Evolutionary conservation across 2,113 vertebrate species (phyloP), one percentile per base, ranked within the genome.

Genomic region (Leucopsar rothschildi): DNA sequence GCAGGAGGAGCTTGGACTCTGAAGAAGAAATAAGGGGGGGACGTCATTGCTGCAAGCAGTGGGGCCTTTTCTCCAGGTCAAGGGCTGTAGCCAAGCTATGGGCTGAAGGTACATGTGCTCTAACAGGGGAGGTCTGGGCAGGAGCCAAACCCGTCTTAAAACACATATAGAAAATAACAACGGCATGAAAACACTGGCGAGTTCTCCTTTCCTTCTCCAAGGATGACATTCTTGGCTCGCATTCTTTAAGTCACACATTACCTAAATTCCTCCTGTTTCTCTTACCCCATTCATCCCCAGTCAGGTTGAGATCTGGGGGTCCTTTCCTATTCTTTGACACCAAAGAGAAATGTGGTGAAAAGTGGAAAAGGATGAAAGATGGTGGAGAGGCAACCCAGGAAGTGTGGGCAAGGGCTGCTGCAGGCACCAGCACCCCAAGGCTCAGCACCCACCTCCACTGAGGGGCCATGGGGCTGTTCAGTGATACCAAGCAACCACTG

Each of bases 401-500:
- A 63, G 19, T 0, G 0, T 5, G 59, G 17, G 7, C 72, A 60
- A 57, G 86, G 60, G 4, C 25, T 10, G 39, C 25, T 33, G 47
- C 60, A 55, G 61, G 28, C 31, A 35, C 11, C 71, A 76, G n/a
- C 49, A 42, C 21, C 44, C 78, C 37, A 24, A 37, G 39, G 8
- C 19, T 29, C 39, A 45, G 16, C 55, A 44, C 3, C 16, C 9
- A 17, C 17, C 42, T 45, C 29, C 33, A 29, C 40, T 0, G 0
- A 22, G 11, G 4, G 15, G 14, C 44, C 1, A 0, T 15, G 66
- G 17, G 33, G 69, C 18, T 71, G 47, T 44, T 23, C 25, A 33
- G 0, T 3, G 29, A 47, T 1, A n/a, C 8, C 1, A 25, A 56
- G 8, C 4, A 19, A 33, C 11, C 35, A 63, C 3, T 23, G 64